Base-by-base conservation (phyloP, 2,888 invertebrate genomes). In the Junonia oenone region DNA sequence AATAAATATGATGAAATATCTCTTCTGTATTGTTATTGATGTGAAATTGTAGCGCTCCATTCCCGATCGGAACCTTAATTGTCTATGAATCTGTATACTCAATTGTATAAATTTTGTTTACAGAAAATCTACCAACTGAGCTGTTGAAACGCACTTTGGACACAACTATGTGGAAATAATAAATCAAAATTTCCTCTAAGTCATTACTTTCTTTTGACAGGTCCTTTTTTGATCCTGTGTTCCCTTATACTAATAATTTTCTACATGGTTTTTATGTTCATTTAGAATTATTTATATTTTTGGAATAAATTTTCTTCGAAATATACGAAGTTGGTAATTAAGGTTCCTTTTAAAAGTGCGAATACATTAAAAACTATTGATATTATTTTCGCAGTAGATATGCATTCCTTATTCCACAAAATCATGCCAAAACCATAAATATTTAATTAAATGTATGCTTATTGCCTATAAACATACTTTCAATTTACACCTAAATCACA, bases 1-100 rank as follows among this genome's bases (percentile, higher is more conserved):
- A 89, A 89, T 88, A 90, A 90, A 89, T 86, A 83, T 83, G 84
- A 85, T 89, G 72, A 83, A 87, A 88, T 85, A 90, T 86, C 78
- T 70, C 68, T 79, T 75, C 77, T 85, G 89, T 83, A 87, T 89
- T 90, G 85, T 88, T 90, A 88, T 88, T 90, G 78, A 82, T 67
- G 73, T 75, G 67, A 78, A 75, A 80, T 73, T 78, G 76, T 85
- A 87, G 90, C 89, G 64, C 90, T 90, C 90, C 88, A 87, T 74
- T 88, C 90, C 90, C 89, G 89, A 90, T 90, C 83, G 90, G 90
- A 89, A 89, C 87, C 88, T 86, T 83, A 85, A 85, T 87, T 75
- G 43, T 84, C 75, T 79, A 62, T 33, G 71, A 62, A 69, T 73
- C 65, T 59, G 73, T 80, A 73, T 80, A 83, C 76, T 87, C 77